Evolutionary conservation across 2,797 vertebrate species (phyloP).

Genomic region (Luscinia luscinia): DNA sequence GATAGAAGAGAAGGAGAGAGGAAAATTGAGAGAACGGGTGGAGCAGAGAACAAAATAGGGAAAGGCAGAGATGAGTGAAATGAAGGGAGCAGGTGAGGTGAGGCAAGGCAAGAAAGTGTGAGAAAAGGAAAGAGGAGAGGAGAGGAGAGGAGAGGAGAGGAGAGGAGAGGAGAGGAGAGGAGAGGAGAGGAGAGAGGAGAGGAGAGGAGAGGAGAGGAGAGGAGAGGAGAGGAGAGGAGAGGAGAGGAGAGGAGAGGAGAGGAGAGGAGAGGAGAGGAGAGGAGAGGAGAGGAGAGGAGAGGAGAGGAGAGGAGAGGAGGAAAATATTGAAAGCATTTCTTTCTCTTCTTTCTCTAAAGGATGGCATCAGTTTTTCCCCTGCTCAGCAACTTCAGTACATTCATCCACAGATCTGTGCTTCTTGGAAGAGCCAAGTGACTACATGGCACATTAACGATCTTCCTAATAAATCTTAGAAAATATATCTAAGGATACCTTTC

Average conservation of each 20-base stretch:
- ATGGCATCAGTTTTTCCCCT: background rate
- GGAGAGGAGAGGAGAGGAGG: background rate
- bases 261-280: background rate
- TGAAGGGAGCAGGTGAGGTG: fast-evolving
- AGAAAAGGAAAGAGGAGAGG: too few species aligned
- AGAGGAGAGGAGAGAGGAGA: too few species aligned
- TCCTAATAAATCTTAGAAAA: constrained; percentile 52
- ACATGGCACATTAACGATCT: constrained; percentile 52
- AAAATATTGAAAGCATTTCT: constrained; percentile 13
- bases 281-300: background rate
- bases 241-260: fast-evolving
- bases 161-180: too few species aligned
- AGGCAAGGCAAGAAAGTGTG: background rate
- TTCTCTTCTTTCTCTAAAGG: background rate
- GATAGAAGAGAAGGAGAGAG: background rate
- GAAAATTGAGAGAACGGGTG: background rate
- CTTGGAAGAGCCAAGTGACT: background rate
- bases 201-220: fast-evolving
- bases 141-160: too few species aligned
- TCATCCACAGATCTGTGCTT: background rate
- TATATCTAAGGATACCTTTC: constrained; percentile 58
- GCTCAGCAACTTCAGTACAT: background rate
- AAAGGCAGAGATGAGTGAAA: background rate
- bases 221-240: fast-evolving
- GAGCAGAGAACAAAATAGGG: background rate